Evolutionary conservation across 2,113 vertebrate genomes (phyloP).

Genomic region (Notothenia coriiceps): DNA sequence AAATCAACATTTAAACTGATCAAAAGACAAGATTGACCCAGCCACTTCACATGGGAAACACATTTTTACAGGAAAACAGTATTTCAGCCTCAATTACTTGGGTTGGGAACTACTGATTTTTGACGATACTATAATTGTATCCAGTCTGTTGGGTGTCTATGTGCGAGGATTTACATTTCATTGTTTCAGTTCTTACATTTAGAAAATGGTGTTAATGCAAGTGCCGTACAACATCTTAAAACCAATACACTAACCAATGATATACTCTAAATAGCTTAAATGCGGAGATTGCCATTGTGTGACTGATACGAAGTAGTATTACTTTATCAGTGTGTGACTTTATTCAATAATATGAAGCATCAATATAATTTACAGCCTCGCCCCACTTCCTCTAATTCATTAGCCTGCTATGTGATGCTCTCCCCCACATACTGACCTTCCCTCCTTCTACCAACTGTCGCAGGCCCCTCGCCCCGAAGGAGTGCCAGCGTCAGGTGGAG

Average conservation of each 20-base stretch:
- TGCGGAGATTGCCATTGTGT: neutral
- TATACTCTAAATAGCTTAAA: neutral
- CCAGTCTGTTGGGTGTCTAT: no score
- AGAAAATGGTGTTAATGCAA: neutral
- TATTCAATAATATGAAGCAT: neutral
- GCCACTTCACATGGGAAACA: neutral
- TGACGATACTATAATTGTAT: no score
- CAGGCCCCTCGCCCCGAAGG: conserved; percentile 93
- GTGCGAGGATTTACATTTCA: no score
- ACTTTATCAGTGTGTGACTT: neutral
- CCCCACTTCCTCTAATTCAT: neutral
- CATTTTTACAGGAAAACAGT: neutral
- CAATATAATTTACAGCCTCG: neutral
- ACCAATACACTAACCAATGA: neutral
- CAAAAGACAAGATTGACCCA: neutral
- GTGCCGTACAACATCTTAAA: neutral
- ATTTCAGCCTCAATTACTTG: neutral
- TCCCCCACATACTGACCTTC: conserved; percentile 31
- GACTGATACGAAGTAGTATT: neutral
- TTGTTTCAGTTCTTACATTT: no score
- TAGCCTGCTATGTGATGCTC: conserved; percentile 16
- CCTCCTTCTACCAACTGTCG: conserved; percentile 50
- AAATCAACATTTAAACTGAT: neutral
- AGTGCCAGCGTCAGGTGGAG: conserved; percentile 90
- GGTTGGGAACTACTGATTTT: neutral